These are phyloP conservation scores for Ormyrus pomaceus DNA, from an alignment of 2,888 invertebrate species.

Conservation along the genomic window DNA sequence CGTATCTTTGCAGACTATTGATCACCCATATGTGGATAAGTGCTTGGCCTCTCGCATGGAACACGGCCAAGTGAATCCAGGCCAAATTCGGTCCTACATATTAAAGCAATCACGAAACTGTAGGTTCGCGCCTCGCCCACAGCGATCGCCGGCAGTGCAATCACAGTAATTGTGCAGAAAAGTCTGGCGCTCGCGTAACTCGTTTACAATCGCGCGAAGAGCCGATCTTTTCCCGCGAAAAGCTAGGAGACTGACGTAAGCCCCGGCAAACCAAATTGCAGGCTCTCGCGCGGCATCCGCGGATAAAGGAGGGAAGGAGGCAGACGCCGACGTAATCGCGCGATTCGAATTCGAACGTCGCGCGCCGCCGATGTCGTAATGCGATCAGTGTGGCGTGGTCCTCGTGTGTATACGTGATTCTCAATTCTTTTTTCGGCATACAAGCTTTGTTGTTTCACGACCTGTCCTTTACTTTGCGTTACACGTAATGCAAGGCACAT, in stretches of 20 bases:
- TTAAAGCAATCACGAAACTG: neutral
- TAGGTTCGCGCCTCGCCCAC: neutral
- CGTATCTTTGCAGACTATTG: no score
- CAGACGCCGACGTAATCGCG: conserved; percentile 8
- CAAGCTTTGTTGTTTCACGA: no score
- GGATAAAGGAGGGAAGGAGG: neutral
- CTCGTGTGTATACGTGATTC: no score
- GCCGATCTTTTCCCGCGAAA: conserved; percentile 22
- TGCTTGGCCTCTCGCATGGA: no score
- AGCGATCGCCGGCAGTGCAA: conserved; percentile 1
- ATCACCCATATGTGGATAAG: no score
- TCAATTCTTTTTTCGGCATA: neutral
- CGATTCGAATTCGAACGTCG: conserved; percentile 17
- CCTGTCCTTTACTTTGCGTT: no score
- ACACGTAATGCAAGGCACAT: no score
- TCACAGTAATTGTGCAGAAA: conserved; percentile 13
- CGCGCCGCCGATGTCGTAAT: neutral
- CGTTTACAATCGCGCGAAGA: neutral
- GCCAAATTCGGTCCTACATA: no score
- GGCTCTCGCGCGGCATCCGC: neutral
- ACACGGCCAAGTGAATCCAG: no score
- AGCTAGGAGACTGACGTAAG: conserved; percentile 39
- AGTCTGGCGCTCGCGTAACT: neutral
- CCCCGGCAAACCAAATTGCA: conserved; percentile 28
- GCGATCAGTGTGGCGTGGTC: neutral